Evolutionary conservation across 2,797 vertebrate genomes (phyloP), one percentile per base, ranked within the genome.

Genomic region (Lutjanus argentimaculatus): DNA sequence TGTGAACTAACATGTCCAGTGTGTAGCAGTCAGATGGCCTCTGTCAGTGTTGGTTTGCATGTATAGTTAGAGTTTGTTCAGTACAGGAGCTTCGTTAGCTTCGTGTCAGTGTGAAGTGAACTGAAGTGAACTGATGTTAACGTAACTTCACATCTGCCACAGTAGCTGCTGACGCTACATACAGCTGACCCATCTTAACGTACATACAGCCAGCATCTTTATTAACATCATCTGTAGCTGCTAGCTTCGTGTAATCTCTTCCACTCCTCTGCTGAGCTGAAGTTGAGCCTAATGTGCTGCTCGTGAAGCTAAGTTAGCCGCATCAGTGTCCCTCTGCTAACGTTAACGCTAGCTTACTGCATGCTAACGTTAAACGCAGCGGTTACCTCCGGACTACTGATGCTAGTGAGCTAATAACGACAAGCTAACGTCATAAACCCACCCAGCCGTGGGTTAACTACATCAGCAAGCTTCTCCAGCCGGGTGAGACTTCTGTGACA

Each of bases 351-450:
- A 86, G 77, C 75, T 21, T 40, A 56, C 77, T 69, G 62, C 36
- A 82, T 78, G 90, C 89, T 91, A 90, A 79, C 48, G 13, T 36
- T 55, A 10, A 64, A 40, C 8, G 67, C 67, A 49, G 22, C 72
- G 21, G n/a, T 56, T 42, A 3, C 12, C 10, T 56, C 17, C 2
- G 4, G 14, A 53, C 59, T 21, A n/a, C 30, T 51, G 2, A 52
- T 36, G 51, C 56, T 59, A 30, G 5, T 43, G 7, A 30, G 14
- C 25, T 55, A 67, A 40, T 7, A 46, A n/a, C 21, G 10, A 15
- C 19, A 36, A 21, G 22, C 17, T 8, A 22, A 19, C 17, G 3
- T 8, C 30, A 6, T 36, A 36, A 36, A 51, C 4, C 0, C 13
- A 48, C 7, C 1, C 9, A 14, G 3, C 5, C 19, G 3, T 0